Conservation (phyloP, 2,888 invertebrate genomes). For the Calameuta filiformis region DNA sequence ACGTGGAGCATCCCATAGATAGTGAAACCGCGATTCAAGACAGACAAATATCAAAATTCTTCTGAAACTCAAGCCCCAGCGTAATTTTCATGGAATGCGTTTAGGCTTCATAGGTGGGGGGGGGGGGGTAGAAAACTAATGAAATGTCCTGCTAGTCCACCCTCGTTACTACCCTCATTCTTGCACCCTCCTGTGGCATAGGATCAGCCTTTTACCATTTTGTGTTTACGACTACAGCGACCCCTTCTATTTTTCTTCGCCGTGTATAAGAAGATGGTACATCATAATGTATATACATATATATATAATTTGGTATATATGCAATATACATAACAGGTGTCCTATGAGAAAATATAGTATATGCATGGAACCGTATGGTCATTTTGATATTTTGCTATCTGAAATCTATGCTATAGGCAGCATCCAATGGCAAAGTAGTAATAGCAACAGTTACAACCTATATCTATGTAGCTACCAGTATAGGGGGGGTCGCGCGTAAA, state of each 20-base stretch:
- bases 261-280: too few species aligned
- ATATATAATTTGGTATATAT: background rate
- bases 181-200: conserved; percentile 20
- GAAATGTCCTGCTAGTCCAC: conserved; percentile 11
- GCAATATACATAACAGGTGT: background rate
- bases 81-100: conserved; percentile 8
- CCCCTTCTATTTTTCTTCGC: background rate
- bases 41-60: background rate
- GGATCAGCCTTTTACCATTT: background rate
- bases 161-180: conserved; percentile 25
- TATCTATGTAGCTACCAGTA: background rate
- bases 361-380: background rate
- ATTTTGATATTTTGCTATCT: background rate
- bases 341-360: background rate
- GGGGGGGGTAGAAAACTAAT: conserved; percentile 2
- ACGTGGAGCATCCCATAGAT: background rate
- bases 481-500: conserved; percentile 17
- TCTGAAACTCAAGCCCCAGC: background rate
- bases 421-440: background rate
- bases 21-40: background rate
- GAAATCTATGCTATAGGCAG: background rate
- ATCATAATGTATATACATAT: too few species aligned
- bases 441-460: background rate
- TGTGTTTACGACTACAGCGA: background rate
- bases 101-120: background rate